Conservation (phyloP, 2,888 invertebrate genomes). For the Arctia plantaginis region DNA sequence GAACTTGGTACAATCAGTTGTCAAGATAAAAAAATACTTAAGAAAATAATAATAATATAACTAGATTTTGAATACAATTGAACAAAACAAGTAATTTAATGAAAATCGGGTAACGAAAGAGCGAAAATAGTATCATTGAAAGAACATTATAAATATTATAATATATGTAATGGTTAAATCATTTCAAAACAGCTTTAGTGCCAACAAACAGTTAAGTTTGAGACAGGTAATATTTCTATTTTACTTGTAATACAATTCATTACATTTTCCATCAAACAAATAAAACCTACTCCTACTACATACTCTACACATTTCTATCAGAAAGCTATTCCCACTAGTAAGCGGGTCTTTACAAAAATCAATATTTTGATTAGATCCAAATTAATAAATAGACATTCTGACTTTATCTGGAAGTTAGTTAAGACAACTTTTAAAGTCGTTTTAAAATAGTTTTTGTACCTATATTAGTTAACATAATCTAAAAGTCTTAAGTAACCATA, state of each 20-base stretch:
- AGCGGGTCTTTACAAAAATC: neutral
- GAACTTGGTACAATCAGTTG: neutral
- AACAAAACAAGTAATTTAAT: neutral
- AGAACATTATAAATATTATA: neutral
- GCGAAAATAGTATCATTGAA: neutral
- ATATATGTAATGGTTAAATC: neutral
- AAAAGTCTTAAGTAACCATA: slow-evolving; percentile 73
- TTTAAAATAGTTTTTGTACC: slow-evolving; percentile 22
- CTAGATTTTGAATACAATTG: neutral
- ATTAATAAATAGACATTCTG: neutral
- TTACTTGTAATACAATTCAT: no score
- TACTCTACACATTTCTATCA: neutral
- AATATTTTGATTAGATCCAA: neutral
- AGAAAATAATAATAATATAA: neutral
- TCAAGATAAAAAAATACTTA: neutral
- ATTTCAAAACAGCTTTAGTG: neutral
- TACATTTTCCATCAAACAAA: no score
- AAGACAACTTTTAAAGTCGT: slow-evolving; percentile 28
- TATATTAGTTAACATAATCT: slow-evolving; percentile 24
- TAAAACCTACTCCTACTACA: neutral
- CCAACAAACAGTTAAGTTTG: neutral
- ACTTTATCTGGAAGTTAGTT: neutral
- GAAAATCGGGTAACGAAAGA: neutral
- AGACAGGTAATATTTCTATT: neutral
- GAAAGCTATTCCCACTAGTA: neutral